phyloP scores from a whole-genome alignment of 2,888 invertebrate genomes.

The Oscheius sp. region DNA sequence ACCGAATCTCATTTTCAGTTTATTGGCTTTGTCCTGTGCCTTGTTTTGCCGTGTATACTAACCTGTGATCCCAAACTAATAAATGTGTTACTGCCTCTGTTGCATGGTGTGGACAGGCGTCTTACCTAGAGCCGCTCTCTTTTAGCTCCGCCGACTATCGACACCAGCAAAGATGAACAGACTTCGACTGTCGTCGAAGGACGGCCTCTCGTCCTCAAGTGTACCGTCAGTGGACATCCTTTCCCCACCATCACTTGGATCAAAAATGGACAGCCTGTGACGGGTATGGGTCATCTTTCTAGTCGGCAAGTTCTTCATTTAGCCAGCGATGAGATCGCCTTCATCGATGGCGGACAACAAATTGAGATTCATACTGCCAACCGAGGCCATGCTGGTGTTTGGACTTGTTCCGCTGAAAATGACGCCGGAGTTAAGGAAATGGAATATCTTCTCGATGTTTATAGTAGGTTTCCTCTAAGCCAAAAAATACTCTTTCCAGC shows the following conservation, averaged over 20 bases:
- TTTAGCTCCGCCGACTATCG: conserved; percentile 75
- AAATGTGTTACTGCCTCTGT: conserved; percentile 12
- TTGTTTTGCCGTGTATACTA: conserved; percentile 29
- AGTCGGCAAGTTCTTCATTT: conserved; percentile 17
- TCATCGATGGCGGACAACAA: conserved; percentile 66
- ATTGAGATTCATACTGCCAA: conserved; percentile 57
- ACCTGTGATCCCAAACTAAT: conserved; percentile 21
- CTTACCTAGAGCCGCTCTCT: background rate
- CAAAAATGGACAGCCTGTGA: conserved; percentile 54
- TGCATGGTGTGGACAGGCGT: conserved; percentile 10
- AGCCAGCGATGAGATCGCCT: conserved; percentile 47
- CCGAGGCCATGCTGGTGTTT: conserved; percentile 71
- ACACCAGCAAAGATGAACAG: conserved; percentile 72
- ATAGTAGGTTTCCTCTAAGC: conserved; percentile 48
- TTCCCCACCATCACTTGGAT: conserved; percentile 69
- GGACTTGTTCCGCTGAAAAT: conserved; percentile 75
- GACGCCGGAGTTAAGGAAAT: conserved; percentile 73
- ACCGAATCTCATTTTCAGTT: conserved; percentile 25
- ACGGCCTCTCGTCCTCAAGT: conserved; percentile 65
- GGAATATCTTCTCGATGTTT: conserved; percentile 68
- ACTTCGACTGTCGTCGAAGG: conserved; percentile 72
- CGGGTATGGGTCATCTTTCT: conserved; percentile 31
- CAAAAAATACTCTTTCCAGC: conserved; percentile 42
- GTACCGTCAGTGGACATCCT: conserved; percentile 71
- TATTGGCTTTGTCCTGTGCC: conserved; percentile 36